phyloP scores from a whole-genome alignment of 2,113 vertebrate genomes.

The Raja brachyura region DNA sequence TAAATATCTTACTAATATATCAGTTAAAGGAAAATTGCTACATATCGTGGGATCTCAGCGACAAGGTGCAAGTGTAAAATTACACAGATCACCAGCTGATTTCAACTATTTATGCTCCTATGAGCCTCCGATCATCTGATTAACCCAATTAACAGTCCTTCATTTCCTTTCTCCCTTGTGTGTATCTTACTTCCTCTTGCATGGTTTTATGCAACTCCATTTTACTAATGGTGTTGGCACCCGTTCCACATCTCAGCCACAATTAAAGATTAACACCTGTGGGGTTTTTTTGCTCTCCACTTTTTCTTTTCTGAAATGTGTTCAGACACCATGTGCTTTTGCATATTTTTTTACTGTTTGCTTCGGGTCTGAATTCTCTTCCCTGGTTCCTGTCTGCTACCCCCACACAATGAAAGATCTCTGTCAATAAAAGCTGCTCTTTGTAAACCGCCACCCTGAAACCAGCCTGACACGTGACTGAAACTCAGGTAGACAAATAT shows the following conservation, averaged over 20 bases:
- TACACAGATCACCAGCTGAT: not conserved
- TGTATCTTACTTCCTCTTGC: not conserved
- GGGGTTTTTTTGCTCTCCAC: too few species aligned
- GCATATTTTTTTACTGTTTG: not conserved
- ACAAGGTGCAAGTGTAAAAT: too few species aligned
- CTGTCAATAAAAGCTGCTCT: not conserved
- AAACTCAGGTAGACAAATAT: constrained; percentile 18
- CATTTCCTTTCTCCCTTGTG: not conserved
- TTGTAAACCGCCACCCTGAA: constrained; percentile 25
- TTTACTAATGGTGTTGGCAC: not conserved
- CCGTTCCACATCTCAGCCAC: not conserved
- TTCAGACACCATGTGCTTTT: not conserved
- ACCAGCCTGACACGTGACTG: constrained; percentile 17
- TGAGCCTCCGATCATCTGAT: not conserved
- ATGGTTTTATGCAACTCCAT: too few species aligned
- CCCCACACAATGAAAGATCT: constrained; percentile 1
- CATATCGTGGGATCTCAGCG: too few species aligned
- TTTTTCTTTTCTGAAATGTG: not conserved
- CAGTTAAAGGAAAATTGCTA: too few species aligned
- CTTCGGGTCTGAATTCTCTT: not conserved
- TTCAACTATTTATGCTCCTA: not conserved
- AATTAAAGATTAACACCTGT: not conserved
- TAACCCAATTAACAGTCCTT: not conserved
- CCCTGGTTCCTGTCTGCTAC: constrained; percentile 15
- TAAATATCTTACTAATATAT: too few species aligned